phyloP scores from a whole-genome alignment of 1,140 invertebrate genomes.

The Ephestia elutella region DNA sequence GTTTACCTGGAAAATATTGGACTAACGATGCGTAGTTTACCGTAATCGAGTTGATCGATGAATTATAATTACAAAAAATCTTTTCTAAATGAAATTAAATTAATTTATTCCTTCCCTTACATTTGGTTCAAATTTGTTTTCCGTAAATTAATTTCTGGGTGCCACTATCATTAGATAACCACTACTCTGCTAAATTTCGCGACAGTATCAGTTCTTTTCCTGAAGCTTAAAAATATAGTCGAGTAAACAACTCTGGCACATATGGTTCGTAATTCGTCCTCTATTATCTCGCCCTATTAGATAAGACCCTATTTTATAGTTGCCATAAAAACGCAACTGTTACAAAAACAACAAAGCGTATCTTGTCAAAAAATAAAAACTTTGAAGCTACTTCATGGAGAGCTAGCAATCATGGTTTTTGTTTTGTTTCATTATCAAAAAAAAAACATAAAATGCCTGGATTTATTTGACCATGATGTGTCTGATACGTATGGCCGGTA shows the following conservation, averaged over 20 bases:
- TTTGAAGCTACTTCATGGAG: too few species aligned
- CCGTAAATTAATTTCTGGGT: neutral
- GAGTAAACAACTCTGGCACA: conserved; percentile 8
- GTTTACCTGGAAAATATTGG: conserved; percentile 25
- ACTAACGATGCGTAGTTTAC: conserved; percentile 11
- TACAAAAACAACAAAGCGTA: conserved; percentile 3
- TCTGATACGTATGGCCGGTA: neutral
- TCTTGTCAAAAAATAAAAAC: neutral
- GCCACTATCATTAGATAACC: too few species aligned
- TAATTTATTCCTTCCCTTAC: too few species aligned
- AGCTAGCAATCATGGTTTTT: too few species aligned
- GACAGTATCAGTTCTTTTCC: neutral
- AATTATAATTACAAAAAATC: neutral
- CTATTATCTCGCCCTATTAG: conserved; percentile 3
- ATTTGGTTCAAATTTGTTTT: too few species aligned
- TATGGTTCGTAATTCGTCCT: conserved; percentile 10
- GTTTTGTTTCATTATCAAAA: too few species aligned
- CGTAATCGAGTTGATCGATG: neutral
- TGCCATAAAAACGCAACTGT: conserved; percentile 10
- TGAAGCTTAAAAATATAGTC: neutral
- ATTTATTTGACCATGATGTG: conserved; percentile 15
- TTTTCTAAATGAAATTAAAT: too few species aligned
- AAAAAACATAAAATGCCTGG: too few species aligned
- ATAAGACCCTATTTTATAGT: conserved; percentile 7
- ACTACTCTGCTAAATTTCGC: too few species aligned